These are phyloP conservation scores for Spodoptera litura DNA, from an alignment of 1,140 invertebrate genomes.

Conservation along the genomic window DNA sequence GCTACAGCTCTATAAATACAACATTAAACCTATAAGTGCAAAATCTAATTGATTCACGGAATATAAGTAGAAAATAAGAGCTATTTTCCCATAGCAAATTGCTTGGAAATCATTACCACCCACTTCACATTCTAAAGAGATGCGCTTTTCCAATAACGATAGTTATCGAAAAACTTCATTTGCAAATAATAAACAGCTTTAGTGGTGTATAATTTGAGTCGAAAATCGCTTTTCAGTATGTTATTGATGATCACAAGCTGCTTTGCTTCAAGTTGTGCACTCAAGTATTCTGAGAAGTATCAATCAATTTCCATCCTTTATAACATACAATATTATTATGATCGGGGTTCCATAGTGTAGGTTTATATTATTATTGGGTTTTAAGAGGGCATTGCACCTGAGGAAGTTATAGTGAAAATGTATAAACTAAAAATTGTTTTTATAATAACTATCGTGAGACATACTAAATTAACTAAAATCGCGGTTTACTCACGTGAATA, in stretches of 20 bases:
- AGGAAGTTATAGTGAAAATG: too few relatives aligned
- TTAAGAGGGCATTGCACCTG: too few relatives aligned
- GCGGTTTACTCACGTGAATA: too few relatives aligned
- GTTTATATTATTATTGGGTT: too few relatives aligned
- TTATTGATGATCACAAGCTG: slow-evolving; percentile 5
- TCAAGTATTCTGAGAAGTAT: slow-evolving; percentile 1
- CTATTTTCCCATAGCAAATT: background rate
- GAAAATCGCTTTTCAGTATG: background rate
- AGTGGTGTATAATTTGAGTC: background rate
- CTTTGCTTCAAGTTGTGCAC: slow-evolving; percentile 8
- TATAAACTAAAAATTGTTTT: too few relatives aligned
- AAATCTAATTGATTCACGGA: background rate
- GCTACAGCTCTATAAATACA: too few relatives aligned
- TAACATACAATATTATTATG: too few relatives aligned
- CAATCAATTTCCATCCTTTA: background rate
- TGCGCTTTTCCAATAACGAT: background rate
- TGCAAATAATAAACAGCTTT: background rate
- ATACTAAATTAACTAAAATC: too few relatives aligned
- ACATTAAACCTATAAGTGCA: too few relatives aligned
- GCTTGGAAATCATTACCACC: background rate
- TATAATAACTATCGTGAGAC: too few relatives aligned
- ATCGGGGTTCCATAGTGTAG: too few relatives aligned
- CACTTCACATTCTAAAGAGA: too few relatives aligned
- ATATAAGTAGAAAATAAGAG: background rate
- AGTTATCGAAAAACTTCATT: background rate